phyloP scores from a whole-genome alignment of 2,888 invertebrate genomes.

The Xylophagus ater region DNA sequence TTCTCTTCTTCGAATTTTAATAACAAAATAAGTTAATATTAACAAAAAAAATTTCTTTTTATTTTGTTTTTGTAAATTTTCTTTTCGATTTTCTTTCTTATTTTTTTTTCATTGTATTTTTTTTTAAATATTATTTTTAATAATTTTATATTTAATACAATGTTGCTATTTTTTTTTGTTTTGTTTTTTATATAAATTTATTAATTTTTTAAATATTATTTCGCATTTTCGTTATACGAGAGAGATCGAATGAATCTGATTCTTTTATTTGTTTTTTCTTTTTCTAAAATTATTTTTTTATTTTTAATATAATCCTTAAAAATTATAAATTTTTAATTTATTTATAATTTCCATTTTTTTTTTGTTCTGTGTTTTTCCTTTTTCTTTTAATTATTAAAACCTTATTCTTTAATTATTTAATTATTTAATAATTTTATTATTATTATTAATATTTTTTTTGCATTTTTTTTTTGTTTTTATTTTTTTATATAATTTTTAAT shows the following conservation, averaged over 20 bases:
- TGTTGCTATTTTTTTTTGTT: conserved; percentile 8
- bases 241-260: conserved; percentile 13
- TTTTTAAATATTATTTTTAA: conserved; percentile 14
- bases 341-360: conserved; percentile 8
- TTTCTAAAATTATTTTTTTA: conserved; percentile 11
- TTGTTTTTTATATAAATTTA: conserved; percentile 10
- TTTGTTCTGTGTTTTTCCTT: background rate
- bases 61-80: too few relatives aligned
- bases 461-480: conserved; percentile 3
- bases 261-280: too few relatives aligned
- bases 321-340: conserved; percentile 16
- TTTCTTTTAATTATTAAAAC: background rate
- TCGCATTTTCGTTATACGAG: conserved; percentile 16
- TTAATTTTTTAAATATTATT: too few relatives aligned
- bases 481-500: conserved; percentile 13
- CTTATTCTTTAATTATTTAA: conserved; percentile 1
- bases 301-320: conserved; percentile 16
- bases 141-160: conserved; percentile 14
- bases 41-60: too few relatives aligned
- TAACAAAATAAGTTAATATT: too few relatives aligned
- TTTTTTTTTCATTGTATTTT: too few relatives aligned
- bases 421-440: conserved; percentile 2
- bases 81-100: too few relatives aligned
- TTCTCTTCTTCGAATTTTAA: too few relatives aligned
- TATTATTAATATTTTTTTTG: conserved; percentile 12